Percentiles rank a stretch among this genome's conserved stretches.
Evolutionary conservation across 1,140 invertebrate genomes (phyloP).

Genomic region (Tetramorium alpestre): DNA sequence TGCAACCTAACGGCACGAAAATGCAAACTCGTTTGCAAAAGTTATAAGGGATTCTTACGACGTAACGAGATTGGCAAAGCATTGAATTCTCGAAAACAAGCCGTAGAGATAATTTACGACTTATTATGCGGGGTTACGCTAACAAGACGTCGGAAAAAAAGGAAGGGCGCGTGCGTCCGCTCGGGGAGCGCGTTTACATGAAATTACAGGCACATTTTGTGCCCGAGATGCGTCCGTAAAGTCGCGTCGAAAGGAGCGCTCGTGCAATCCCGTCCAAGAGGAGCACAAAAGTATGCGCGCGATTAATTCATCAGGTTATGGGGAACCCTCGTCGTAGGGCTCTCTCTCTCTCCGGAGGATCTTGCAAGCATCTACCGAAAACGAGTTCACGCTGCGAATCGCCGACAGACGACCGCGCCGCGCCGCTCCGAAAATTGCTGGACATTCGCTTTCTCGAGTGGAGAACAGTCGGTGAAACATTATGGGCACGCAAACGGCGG

Average conservation of each 20-base stretch:
- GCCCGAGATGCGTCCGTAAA: slow-evolving; percentile 64
- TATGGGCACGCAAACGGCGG: slow-evolving; percentile 68
- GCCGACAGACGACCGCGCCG: slow-evolving; percentile 48
- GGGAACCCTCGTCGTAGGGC: slow-evolving; percentile 9
- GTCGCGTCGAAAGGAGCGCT: slow-evolving; percentile 26
- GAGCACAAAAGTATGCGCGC: slow-evolving; percentile 53
- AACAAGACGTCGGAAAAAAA: slow-evolving; percentile 62
- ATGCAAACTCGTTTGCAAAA: background rate
- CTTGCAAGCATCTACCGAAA: slow-evolving; percentile 34
- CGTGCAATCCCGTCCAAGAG: slow-evolving; percentile 23
- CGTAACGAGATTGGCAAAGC: slow-evolving; percentile 16
- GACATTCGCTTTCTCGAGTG: slow-evolving; percentile 26
- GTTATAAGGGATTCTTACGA: background rate
- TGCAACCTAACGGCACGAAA: background rate
- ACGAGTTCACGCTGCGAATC: slow-evolving; percentile 71
- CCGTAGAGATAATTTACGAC: slow-evolving; percentile 67
- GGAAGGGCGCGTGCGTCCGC: slow-evolving; percentile 16
- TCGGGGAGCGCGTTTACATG: slow-evolving; percentile 33
- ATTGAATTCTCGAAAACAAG: slow-evolving; percentile 31
- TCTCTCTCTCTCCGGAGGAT: background rate
- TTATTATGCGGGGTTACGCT: slow-evolving; percentile 73
- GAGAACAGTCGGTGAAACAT: slow-evolving; percentile 63
- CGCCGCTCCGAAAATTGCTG: slow-evolving; percentile 54
- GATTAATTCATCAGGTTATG: slow-evolving; percentile 76
- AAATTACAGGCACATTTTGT: slow-evolving; percentile 60